These are phyloP conservation scores for Aphaenogaster ashmeadi DNA, from an alignment of 1,140 invertebrate species.

Conservation along the genomic window DNA sequence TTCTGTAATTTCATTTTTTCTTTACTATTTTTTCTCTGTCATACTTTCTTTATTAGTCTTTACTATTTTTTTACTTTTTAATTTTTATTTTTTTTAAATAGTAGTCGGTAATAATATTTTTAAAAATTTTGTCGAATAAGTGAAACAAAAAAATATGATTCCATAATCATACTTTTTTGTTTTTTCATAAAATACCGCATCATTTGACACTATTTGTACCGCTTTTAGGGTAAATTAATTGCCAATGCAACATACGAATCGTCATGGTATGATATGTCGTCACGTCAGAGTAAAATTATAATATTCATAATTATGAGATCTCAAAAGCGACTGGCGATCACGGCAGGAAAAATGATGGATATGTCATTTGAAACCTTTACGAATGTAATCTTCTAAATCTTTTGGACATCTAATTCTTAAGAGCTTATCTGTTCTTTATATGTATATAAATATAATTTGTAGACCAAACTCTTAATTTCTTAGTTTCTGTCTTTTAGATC, in stretches of 20 bases:
- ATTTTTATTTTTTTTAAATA: no score
- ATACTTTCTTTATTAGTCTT: no score
- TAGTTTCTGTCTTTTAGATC: constrained; percentile 20
- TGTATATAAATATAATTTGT: not conserved
- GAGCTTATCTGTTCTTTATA: not conserved
- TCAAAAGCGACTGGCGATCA: constrained; percentile 40
- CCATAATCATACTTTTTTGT: no score
- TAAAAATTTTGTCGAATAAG: not conserved
- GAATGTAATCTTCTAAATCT: constrained; percentile 11
- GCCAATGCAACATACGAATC: constrained; percentile 29
- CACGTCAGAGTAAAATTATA: constrained; percentile 24
- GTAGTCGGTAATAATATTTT: no score
- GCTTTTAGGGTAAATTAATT: constrained; percentile 48
- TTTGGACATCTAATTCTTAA: not conserved
- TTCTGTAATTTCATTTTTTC: no score
- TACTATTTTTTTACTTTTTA: no score
- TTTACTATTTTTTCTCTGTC: no score
- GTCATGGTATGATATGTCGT: constrained; percentile 47
- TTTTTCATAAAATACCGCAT: no score
- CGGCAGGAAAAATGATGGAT: constrained; percentile 39
- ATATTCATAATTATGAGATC: constrained; percentile 53
- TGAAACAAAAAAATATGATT: not conserved
- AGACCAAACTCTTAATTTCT: not conserved
- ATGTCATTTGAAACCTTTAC: constrained; percentile 53
- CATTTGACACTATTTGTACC: not conserved